Evolutionary conservation across 2,113 vertebrate genomes (phyloP).

Genomic region (Balaenoptera acutorostrata): DNA sequence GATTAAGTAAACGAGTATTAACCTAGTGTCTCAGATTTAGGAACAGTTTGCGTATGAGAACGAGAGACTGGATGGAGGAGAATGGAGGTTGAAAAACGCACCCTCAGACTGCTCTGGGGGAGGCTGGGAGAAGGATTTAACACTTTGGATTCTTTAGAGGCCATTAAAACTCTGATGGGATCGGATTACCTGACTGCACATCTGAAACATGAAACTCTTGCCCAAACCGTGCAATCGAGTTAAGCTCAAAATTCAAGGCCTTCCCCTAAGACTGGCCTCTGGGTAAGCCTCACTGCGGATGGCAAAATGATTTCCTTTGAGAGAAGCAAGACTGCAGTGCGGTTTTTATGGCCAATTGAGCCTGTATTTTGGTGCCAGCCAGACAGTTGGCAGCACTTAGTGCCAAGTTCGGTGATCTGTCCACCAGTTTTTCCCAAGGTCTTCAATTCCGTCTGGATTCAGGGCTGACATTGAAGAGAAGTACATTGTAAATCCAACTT

Average conservation of each 20-base stretch:
- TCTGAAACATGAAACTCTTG: slow-evolving; percentile 65
- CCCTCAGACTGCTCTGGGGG: not conserved
- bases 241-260: slow-evolving; percentile 64
- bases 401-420: slow-evolving; percentile 60
- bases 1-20: not conserved
- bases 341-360: slow-evolving; percentile 65
- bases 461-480: not conserved
- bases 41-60: not conserved
- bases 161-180: slow-evolving; percentile 60
- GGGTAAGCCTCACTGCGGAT: slow-evolving; percentile 57
- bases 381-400: slow-evolving; percentile 62
- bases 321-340: slow-evolving; percentile 59
- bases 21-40: not conserved
- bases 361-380: slow-evolving; percentile 59
- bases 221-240: slow-evolving; percentile 44
- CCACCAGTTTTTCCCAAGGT: slow-evolving; percentile 56
- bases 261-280: slow-evolving; percentile 53
- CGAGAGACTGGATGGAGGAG: not conserved
- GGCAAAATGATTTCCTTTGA: slow-evolving; percentile 67
- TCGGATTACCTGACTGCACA: slow-evolving; percentile 61
- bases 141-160: slow-evolving; percentile 61
- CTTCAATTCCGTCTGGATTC: slow-evolving; percentile 9
- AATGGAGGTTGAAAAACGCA: not conserved
- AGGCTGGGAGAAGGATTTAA: slow-evolving; percentile 66
- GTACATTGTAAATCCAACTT: not conserved